Evolutionary conservation across 1,140 invertebrate genomes (phyloP), one percentile per base, ranked within the genome.

Genomic region (Lordiphosa clarofinis): DNA sequence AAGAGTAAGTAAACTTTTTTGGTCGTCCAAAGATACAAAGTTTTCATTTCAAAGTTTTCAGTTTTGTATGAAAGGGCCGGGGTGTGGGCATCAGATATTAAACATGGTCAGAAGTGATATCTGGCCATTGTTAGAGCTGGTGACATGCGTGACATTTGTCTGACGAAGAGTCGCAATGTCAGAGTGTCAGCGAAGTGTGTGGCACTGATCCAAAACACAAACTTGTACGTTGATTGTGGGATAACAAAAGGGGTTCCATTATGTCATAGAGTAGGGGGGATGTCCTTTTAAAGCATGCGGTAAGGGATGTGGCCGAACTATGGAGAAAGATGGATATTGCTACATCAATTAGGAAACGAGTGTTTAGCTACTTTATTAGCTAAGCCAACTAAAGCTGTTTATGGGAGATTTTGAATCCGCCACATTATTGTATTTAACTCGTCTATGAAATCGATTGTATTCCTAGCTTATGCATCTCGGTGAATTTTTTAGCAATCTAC

Each of bases 141-240:
- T 69, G 73, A 82, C 78, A 82, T 64, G 60, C 64, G 57, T 82
- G 76, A 82, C 76, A 82, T 62, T 65, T 64, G 57, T 21, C 78
- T 69, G 78, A 52, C 47, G 39, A 52, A 42, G 37, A 9, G 28
- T 31, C 28, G 6, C 44, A 46, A 21, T 35, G 28, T 21, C 21
- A 44, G 39, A 46, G 36, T 74, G 72, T 69, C 70, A 74, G 54
- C 33, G 48, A 55, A 68, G 46, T 40, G 50, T 74, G 54, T 69
- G 53, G 60, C 42, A 59, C 55, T 49, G 63, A 56, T 65, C 49
- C 35, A 56, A 58, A 49, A 49, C 54, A 66, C 11, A 36, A 73
- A 65, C 50, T 40, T 4, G 13, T 19, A 15, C 10, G 10, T 65
- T 56, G 49, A 53, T 69, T 59, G 48, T 48, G 12, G 57, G 58